These are phyloP conservation scores for Cavia aperea DNA, from an alignment of 2,113 vertebrate species.

Conservation along the genomic window DNA sequence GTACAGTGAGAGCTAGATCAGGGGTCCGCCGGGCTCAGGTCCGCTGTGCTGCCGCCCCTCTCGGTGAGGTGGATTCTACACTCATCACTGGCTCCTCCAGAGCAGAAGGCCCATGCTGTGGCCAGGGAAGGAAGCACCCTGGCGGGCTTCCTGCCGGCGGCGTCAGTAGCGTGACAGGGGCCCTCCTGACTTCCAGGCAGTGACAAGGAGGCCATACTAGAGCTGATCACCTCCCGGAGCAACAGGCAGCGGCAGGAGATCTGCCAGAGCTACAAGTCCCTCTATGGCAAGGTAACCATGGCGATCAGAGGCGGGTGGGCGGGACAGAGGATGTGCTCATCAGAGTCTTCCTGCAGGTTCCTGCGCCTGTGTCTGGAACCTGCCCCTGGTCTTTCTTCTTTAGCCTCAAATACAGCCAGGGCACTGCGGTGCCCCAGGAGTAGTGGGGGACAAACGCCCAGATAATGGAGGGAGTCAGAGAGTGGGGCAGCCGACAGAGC, in stretches of 20 bases:
- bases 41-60: neutral
- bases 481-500: neutral
- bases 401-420: neutral
- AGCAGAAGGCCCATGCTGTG: neutral
- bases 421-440: neutral
- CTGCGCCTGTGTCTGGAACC: neutral
- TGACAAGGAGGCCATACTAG: conserved; percentile 94
- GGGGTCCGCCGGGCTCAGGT: neutral
- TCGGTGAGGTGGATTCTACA: neutral
- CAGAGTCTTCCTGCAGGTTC: neutral
- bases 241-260: conserved; percentile 91
- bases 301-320: accelerated
- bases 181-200: conserved; percentile 80
- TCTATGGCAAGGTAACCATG: conserved; percentile 87
- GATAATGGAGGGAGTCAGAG: neutral
- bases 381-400: neutral
- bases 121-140: neutral
- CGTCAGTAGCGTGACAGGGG: neutral
- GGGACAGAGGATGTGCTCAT: no score
- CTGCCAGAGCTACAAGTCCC: conserved; percentile 87
- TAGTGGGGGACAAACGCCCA: neutral
- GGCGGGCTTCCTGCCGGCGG: neutral
- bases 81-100: accelerated
- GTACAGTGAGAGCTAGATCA: neutral
- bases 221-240: conserved; percentile 89